Conservation (phyloP, 2,113 vertebrate genomes). For the Psittacula cyanocephala region DNA sequence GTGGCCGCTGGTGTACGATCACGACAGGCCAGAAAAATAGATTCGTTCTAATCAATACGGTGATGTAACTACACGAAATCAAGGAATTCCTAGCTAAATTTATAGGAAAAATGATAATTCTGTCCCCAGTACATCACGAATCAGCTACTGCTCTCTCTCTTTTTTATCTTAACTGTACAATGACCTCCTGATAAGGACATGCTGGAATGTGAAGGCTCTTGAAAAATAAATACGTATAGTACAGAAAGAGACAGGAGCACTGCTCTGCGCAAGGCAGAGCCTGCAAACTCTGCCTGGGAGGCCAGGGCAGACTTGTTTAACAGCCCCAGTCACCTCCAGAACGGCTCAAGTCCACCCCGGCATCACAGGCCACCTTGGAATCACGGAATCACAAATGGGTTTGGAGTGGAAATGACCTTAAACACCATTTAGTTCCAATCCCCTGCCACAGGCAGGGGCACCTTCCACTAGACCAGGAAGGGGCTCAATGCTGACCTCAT, state of each 20-base stretch:
- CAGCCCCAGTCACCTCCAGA: background rate
- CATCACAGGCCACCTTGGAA: background rate
- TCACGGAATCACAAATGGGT: background rate
- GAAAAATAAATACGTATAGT: background rate
- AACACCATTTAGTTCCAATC: background rate
- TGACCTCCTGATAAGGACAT: background rate
- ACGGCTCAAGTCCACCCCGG: rapidly evolving
- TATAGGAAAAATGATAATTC: background rate
- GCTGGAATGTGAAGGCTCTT: background rate
- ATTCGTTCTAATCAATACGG: background rate
- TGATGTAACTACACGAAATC: background rate
- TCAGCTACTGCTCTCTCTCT: background rate
- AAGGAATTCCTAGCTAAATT: background rate
- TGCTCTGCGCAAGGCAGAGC: background rate
- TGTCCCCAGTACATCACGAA: background rate
- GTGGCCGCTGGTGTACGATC: background rate
- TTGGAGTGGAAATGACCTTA: background rate
- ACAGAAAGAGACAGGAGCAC: background rate
- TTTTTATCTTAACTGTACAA: background rate
- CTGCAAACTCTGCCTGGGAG: background rate
- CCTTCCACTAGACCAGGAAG: background rate
- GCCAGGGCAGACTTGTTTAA: rapidly evolving
- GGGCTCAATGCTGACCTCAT: rapidly evolving
- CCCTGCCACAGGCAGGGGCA: background rate
- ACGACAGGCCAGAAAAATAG: background rate